Base-by-base conservation (phyloP, 2,113 vertebrate genomes). In the Turdus rufiventris region DNA sequence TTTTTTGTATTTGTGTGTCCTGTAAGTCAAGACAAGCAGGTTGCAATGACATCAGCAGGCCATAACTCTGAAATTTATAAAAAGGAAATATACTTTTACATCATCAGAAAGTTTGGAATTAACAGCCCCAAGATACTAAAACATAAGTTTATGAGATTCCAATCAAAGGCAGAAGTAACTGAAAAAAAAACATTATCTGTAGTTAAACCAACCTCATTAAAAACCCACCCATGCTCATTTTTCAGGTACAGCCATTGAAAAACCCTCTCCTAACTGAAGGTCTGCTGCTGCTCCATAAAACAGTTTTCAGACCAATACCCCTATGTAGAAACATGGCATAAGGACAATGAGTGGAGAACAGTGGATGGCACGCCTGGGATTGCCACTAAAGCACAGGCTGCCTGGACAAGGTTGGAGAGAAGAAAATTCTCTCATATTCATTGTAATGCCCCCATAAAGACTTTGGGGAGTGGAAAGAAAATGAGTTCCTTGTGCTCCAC, bases 1-100 rank as follows among this genome's bases (percentile, higher is more conserved):
- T 47, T 71, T 58, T 66, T 71, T 23, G 57, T 68, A 9, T 71
- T 65, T 65, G 2, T 43, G 20, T 73, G 70, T 72, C 48, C 61
- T 57, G 36, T 65, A 91, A 84, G 56, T 86, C 65, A 93, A 89
- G 73, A 81, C 40, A 72, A 92, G 38, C 62, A 54, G 70, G 50
- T 38, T 73, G 78, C 58, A 92, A 12, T 43, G 90, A 78, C 42
- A 31, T 51, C 29, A 79, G 54, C 42, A 72, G 73, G 57, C 45
- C 73, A 20, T 19, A 76, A 45, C 18, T 57, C 29, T 50, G 74
- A 82, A 85, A 87, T 61, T 42, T 45, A n/a, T 43, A 18, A 45
- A 51, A 81, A 54, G 50, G 40, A 76, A 79, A 61, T 20, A 68
- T 0, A 58, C 18, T 85, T 87, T 11, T 31, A 10, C 10, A 70